Percentiles rank a stretch among this genome's conserved stretches.
Conservation (phyloP, 2,797 vertebrate genomes). For the Coluber constrictor region DNA sequence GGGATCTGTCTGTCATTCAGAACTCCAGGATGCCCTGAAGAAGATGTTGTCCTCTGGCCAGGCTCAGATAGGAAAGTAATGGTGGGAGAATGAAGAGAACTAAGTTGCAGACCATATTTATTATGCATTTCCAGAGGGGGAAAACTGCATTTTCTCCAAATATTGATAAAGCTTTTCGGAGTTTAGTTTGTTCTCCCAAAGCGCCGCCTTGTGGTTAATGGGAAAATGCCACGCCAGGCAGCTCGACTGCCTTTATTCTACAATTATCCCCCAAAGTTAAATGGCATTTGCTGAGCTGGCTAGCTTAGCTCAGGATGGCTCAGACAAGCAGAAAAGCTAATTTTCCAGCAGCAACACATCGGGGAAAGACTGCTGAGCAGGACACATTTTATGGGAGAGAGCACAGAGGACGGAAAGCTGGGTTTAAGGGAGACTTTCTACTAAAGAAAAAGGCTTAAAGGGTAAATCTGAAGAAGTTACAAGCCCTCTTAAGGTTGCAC, state of each 20-base stretch:
- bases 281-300: not conserved
- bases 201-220: slow-evolving; percentile 58
- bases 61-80: not conserved
- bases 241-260: not conserved
- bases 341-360: not conserved
- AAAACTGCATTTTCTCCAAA: not conserved
- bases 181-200: not conserved
- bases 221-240: not conserved
- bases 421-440: not conserved
- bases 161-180: not conserved
- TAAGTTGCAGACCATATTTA: not conserved
- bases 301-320: not conserved
- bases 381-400: not conserved
- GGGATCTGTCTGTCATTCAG: not conserved
- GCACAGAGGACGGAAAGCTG: not conserved
- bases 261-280: not conserved
- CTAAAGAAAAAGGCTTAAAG: not conserved
- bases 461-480: not conserved
- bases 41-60: no score
- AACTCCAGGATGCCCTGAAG: not conserved
- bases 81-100: no score
- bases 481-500: not conserved
- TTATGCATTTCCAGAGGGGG: not conserved
- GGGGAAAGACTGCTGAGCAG: not conserved
- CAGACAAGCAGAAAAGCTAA: not conserved